Conservation (phyloP, 2,797 vertebrate genomes). For the Taenioides sp. region DNA sequence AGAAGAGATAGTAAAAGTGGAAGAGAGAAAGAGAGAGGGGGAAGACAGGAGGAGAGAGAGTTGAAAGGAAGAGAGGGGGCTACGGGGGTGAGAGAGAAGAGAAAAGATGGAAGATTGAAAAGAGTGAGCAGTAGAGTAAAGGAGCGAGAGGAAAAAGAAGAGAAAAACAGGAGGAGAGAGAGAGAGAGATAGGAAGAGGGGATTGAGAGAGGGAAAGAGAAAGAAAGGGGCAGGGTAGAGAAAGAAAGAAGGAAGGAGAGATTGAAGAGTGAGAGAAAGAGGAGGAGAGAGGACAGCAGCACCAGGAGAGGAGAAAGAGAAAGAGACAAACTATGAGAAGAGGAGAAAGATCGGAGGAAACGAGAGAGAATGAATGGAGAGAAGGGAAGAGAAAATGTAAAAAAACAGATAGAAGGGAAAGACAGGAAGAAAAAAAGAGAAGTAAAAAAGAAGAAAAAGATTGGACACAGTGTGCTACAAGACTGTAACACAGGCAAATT, state of each 20-base stretch:
- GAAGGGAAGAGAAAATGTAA: background rate
- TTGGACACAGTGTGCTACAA: no score
- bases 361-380: background rate
- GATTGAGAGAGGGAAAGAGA: background rate
- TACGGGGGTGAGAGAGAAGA: no score
- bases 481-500: no score
- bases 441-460: slow-evolving; percentile 16
- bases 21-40: background rate
- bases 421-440: slow-evolving; percentile 49
- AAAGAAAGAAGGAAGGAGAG: background rate
- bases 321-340: background rate
- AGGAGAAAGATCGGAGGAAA: background rate
- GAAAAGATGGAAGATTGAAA: no score
- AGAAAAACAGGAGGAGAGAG: background rate
- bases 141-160: background rate
- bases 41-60: no score
- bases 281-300: background rate
- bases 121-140: no score
- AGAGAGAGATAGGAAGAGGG: background rate
- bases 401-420: slow-evolving; percentile 29
- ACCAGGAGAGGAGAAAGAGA: background rate
- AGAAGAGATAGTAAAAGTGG: background rate
- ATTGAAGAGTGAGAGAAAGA: background rate
- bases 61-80: background rate
- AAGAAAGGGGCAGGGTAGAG: background rate